Evolutionary conservation across 2,888 invertebrate species (phyloP), one percentile per base, ranked within the genome.

Genomic region (Pocota personata): DNA sequence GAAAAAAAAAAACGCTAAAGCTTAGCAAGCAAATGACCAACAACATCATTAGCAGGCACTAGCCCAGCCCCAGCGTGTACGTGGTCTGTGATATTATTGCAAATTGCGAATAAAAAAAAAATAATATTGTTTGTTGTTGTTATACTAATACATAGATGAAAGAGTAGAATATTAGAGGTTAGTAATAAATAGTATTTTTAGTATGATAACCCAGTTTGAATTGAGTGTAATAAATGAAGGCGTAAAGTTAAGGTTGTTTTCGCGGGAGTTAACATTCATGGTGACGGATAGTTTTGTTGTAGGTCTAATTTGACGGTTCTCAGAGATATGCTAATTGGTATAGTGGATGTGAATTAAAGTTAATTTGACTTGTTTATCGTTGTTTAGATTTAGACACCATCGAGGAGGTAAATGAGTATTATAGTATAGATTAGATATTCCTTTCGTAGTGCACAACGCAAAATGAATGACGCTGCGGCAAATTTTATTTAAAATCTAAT

Each of bases 271-370:
- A 19, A 32, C 19, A 48, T 35, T 48, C 37, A 55, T 67, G 67
- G 24, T 52, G 27, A 27, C 10, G 12, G 30, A 19, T 8, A 27
- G 58, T 58, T 58, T 48, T 67, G 50, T 58, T 67, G n/a, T 3
- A 55, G 57, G 3, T 69, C n/a, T 69, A 19, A n/a, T 43, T 52
- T 35, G 14, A 10, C 19, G 8, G 12, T 24, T 27, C 4, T 16
- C n/a, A 30, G 12, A 50, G 50, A 55, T n/a, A n/a, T 35, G 62
- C 64, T 75, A 64, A 75, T 75, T 75, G 64, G 8, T 52, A 35
- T 12, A 14, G 19, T 21, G 16, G n/a, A 35, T n/a, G 12, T 14
- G 6, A 55, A 48, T 62, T 62, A 10, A 12, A 12, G 12, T 30
- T 46, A 48, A 62, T 10, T 46, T 46, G 30, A 5, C n/a, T n/a